phyloP scores from a whole-genome alignment of 2,113 vertebrate genomes.

The Eolophus roseicapilla region DNA sequence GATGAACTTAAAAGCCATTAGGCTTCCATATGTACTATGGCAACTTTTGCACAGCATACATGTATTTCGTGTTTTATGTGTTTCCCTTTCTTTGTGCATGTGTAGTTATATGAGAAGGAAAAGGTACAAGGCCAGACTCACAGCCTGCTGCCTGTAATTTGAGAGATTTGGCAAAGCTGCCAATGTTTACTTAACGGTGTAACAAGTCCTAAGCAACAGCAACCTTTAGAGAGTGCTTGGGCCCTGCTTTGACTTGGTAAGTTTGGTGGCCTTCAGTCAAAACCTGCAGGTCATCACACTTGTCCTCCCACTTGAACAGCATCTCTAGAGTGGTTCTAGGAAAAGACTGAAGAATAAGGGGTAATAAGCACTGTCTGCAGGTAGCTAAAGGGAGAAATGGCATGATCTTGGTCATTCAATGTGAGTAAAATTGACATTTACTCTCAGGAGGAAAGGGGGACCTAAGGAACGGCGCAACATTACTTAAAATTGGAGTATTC shows the following conservation, averaged over 20 bases:
- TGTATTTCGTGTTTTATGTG: not conserved
- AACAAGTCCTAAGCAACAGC: not conserved
- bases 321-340: not conserved
- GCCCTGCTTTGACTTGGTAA: not conserved
- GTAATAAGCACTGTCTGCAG: not conserved
- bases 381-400: not conserved
- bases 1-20: not conserved
- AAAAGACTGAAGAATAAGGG: not conserved
- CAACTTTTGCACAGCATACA: too few relatives aligned
- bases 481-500: not conserved
- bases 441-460: not conserved
- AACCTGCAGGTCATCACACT: not conserved
- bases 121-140: not conserved
- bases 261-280: not conserved
- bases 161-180: not conserved
- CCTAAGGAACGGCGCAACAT: not conserved
- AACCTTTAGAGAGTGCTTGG: not conserved
- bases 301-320: not conserved
- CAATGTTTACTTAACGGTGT: not conserved
- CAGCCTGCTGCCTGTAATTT: not conserved
- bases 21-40: not conserved
- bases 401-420: not conserved
- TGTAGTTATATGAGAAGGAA: not conserved
- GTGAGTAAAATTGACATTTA: not conserved
- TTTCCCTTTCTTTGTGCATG: not conserved